phyloP scores from a whole-genome alignment of 2,888 invertebrate genomes.

The Orchestes rusci region DNA sequence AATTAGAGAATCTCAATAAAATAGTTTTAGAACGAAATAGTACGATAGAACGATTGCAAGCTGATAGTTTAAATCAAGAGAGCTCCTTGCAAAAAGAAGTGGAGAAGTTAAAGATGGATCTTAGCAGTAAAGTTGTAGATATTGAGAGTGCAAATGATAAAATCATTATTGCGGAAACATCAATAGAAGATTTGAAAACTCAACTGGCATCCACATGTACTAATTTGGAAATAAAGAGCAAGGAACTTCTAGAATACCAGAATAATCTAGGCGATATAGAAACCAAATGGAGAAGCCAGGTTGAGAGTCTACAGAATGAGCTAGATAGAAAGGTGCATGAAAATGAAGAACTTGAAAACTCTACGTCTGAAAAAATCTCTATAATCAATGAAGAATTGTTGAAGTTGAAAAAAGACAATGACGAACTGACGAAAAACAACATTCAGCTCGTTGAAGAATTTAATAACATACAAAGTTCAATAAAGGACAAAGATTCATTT shows the following conservation, averaged over 20 bases:
- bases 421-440: conserved; percentile 32
- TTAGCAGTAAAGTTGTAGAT: conserved; percentile 51
- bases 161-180: conserved; percentile 7
- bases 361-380: too few relatives aligned
- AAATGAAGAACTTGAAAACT: conserved; percentile 13
- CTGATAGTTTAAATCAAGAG: conserved; percentile 32
- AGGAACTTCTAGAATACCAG: conserved; percentile 38
- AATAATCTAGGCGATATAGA: conserved; percentile 34
- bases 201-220: conserved; percentile 33
- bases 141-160: conserved; percentile 38
- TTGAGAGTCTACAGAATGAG: conserved; percentile 29
- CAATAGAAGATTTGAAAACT: conserved; percentile 39
- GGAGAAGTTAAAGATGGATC: conserved; percentile 39
- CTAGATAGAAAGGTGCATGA: conserved; percentile 31
- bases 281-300: conserved; percentile 32
- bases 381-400: too few relatives aligned
- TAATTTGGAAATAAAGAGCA: conserved; percentile 32
- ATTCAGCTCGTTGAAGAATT: conserved; percentile 42
- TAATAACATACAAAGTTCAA: too few relatives aligned
- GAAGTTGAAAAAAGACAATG: conserved; percentile 8
- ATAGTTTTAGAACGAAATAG: conserved; percentile 30
- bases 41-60: conserved; percentile 27
- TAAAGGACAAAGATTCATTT: conserved; percentile 16
- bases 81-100: conserved; percentile 34
- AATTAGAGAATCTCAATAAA: conserved; percentile 36